These are phyloP conservation scores for Eciton burchellii DNA, from an alignment of 1,140 invertebrate species.

Conservation along the genomic window DNA sequence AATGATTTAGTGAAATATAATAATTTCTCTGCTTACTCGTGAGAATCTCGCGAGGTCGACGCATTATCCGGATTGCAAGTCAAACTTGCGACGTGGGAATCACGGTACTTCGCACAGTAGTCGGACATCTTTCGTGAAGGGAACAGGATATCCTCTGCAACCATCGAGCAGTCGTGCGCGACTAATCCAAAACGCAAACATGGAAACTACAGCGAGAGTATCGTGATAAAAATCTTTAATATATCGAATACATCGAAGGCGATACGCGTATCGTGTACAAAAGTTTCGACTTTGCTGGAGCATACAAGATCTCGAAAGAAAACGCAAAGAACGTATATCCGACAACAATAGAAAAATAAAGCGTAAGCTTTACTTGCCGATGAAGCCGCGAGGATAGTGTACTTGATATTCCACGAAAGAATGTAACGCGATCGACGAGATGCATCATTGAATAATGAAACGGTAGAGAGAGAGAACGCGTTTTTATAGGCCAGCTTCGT, in stretches of 20 bases:
- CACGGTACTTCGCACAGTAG: neutral
- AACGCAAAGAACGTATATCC: too few relatives aligned
- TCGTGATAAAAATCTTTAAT: neutral
- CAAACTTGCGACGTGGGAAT: slow-evolving; percentile 28
- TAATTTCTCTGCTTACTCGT: slow-evolving; percentile 27
- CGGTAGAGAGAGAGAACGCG: slow-evolving; percentile 9
- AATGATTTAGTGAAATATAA: slow-evolving; percentile 22
- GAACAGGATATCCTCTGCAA: neutral
- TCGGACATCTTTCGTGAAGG: neutral
- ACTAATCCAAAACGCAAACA: neutral
- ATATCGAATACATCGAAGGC: neutral
- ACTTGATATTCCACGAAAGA: slow-evolving; percentile 32
- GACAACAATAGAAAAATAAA: too few relatives aligned
- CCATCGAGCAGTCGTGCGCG: neutral
- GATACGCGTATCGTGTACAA: too few relatives aligned
- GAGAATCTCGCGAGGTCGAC: slow-evolving; percentile 14
- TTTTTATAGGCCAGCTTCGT: slow-evolving; percentile 47
- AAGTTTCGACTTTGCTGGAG: too few relatives aligned
- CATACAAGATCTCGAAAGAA: too few relatives aligned
- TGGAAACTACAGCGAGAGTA: neutral
- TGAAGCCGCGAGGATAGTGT: slow-evolving; percentile 58
- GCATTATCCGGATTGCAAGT: neutral
- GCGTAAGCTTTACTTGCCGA: slow-evolving; percentile 54
- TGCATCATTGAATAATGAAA: slow-evolving; percentile 19
- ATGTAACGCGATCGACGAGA: slow-evolving; percentile 23